Percentiles rank a stretch among this genome's conserved stretches.
phyloP scores from a whole-genome alignment of 2,888 invertebrate species.

The Aplocera efformata region DNA sequence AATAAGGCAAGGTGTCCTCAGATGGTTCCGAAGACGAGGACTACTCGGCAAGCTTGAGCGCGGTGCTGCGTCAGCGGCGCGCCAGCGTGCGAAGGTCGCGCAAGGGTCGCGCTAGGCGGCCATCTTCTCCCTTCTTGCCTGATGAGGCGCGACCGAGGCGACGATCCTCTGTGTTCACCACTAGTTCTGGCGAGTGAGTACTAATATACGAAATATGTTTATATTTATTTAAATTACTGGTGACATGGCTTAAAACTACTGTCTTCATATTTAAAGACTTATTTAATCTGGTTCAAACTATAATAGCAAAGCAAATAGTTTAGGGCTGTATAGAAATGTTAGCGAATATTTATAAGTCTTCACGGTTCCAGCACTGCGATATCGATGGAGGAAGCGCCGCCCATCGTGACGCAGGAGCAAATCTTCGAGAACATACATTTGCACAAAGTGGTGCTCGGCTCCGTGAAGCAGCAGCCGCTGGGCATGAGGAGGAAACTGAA shows the following conservation, averaged over 20 bases:
- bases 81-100: slow-evolving; percentile 87
- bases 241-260: no score
- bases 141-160: slow-evolving; percentile 63
- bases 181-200: slow-evolving; percentile 92
- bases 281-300: no score
- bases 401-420: slow-evolving; percentile 88
- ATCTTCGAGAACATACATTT: slow-evolving; percentile 94
- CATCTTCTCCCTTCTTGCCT: slow-evolving; percentile 76
- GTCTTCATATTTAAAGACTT: no score
- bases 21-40: slow-evolving; percentile 88
- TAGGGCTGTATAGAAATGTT: no score
- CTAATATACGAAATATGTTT: background rate
- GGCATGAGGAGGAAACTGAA: slow-evolving; percentile 90
- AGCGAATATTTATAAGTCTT: slow-evolving; percentile 15
- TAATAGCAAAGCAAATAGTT: no score
- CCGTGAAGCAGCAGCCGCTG: slow-evolving; percentile 92
- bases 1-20: slow-evolving; percentile 21
- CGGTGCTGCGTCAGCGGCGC: slow-evolving; percentile 87
- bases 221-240: no score
- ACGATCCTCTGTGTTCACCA: slow-evolving; percentile 84
- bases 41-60: slow-evolving; percentile 92
- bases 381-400: slow-evolving; percentile 85
- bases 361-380: slow-evolving; percentile 85
- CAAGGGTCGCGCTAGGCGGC: slow-evolving; percentile 82
- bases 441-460: slow-evolving; percentile 94